These are phyloP conservation scores for Adelges cooleyi DNA, from an alignment of 1,140 invertebrate genomes.

Conservation along the genomic window DNA sequence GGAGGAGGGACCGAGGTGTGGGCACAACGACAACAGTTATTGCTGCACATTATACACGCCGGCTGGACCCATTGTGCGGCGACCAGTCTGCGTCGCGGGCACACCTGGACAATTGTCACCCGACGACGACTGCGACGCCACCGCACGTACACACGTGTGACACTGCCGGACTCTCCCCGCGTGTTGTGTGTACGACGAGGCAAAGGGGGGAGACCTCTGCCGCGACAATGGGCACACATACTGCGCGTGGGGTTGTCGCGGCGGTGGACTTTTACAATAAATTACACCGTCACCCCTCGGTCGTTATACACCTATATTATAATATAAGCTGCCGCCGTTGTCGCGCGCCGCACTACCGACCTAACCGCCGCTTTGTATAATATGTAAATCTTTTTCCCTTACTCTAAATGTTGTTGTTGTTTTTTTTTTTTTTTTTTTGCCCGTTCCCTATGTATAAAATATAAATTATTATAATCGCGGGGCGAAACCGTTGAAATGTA, in stretches of 20 bases:
- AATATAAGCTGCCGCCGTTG: not conserved
- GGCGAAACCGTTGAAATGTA: not conserved
- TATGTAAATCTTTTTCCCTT: constrained; percentile 10
- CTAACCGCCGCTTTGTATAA: constrained; percentile 3
- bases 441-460: not conserved
- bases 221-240: constrained; percentile 1
- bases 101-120: constrained; percentile 28
- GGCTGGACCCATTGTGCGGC: constrained; percentile 24
- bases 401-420: not conserved
- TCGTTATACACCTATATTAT: not conserved
- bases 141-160: constrained; percentile 13
- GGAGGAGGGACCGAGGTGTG: constrained; percentile 9
- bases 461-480: too few species aligned
- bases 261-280: constrained; percentile 23
- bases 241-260: not conserved
- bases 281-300: constrained; percentile 5
- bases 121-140: constrained; percentile 9
- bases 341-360: not conserved
- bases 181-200: too few species aligned
- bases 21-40: constrained; percentile 28
- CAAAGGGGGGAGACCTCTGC: too few species aligned
- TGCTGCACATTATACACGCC: constrained; percentile 27
- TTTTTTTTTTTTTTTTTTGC: not conserved
- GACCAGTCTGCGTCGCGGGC: not conserved
- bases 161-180: constrained; percentile 5